These are phyloP conservation scores for Platysteira castanea DNA, from an alignment of 2,113 vertebrate species.

Conservation along the genomic window DNA sequence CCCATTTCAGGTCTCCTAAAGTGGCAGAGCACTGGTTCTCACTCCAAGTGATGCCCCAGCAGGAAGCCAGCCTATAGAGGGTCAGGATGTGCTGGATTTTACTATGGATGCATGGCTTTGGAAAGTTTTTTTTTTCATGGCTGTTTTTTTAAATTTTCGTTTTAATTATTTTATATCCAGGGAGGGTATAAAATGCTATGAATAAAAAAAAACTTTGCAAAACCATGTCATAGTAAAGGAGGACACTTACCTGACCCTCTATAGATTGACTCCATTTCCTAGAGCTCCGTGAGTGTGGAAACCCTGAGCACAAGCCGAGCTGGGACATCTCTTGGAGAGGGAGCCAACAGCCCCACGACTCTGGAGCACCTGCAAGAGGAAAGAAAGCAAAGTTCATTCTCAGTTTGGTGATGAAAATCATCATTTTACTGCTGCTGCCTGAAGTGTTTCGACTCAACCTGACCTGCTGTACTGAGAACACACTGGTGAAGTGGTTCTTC, in stretches of 20 bases:
- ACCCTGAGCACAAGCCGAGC: not conserved
- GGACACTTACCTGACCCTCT: constrained; percentile 62
- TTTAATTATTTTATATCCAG: constrained; percentile 41
- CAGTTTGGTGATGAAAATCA: not conserved
- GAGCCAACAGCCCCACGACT: constrained; percentile 24
- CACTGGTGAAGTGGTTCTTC: not conserved
- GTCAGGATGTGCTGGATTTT: constrained; percentile 47
- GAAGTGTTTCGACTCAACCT: not conserved
- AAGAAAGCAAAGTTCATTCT: constrained; percentile 13
- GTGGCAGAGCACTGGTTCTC: constrained; percentile 50
- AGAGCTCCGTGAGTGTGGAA: constrained; percentile 21
- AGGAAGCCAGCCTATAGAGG: constrained; percentile 58
- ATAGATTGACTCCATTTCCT: constrained; percentile 21
- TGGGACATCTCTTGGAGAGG: constrained; percentile 49
- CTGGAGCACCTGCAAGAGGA: constrained; percentile 53
- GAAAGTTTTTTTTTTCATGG: constrained; percentile 56
- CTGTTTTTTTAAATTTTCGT: not conserved
- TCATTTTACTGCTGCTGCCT: not conserved
- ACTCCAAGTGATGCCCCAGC: constrained; percentile 56
- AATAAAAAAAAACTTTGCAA: constrained; percentile 65
- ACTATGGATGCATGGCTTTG: constrained; percentile 67
- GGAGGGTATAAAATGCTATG: constrained; percentile 31
- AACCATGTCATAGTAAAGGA: constrained; percentile 69
- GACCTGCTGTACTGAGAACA: not conserved
- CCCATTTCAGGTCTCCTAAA: constrained; percentile 46